phyloP scores from a whole-genome alignment of 2,888 invertebrate species.

The Epirrhoe alternata region DNA sequence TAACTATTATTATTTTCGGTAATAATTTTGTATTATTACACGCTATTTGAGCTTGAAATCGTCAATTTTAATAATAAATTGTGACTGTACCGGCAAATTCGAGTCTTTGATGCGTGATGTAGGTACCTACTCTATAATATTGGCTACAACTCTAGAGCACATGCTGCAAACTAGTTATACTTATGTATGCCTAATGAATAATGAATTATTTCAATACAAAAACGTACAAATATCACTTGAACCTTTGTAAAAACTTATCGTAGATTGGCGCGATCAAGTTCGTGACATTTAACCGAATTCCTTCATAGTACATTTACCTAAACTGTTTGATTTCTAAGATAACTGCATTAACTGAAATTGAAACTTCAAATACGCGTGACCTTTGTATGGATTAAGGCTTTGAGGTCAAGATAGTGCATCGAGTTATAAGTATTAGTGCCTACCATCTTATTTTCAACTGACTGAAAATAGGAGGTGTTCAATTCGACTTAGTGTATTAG shows the following conservation, averaged over 20 bases:
- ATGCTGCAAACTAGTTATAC: neutral
- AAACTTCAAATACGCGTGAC: conserved; percentile 59
- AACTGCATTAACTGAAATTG: conserved; percentile 56
- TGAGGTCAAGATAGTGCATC: conserved; percentile 55
- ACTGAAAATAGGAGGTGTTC: neutral
- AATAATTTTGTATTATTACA: conserved; percentile 37
- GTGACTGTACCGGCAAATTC: neutral
- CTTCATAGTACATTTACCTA: conserved; percentile 13
- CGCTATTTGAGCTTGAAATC: conserved; percentile 34
- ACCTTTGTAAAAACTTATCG: conserved; percentile 35
- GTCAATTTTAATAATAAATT: conserved; percentile 16
- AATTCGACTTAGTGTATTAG: too few relatives aligned
- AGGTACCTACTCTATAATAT: neutral
- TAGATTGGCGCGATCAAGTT: conserved; percentile 35
- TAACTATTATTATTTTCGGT: conserved; percentile 15
- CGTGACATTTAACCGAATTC: conserved; percentile 46
- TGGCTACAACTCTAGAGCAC: neutral
- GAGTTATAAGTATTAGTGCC: neutral
- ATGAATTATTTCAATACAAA: conserved; percentile 14
- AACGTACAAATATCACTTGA: conserved; percentile 30
- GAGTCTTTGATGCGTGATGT: neutral
- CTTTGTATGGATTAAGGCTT: conserved; percentile 51
- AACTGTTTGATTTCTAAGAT: conserved; percentile 28
- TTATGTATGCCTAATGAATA: conserved; percentile 9
- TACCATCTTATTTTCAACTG: neutral